Conservation (phyloP, 2,113 vertebrate genomes). For the Amblyornis subalaris region DNA sequence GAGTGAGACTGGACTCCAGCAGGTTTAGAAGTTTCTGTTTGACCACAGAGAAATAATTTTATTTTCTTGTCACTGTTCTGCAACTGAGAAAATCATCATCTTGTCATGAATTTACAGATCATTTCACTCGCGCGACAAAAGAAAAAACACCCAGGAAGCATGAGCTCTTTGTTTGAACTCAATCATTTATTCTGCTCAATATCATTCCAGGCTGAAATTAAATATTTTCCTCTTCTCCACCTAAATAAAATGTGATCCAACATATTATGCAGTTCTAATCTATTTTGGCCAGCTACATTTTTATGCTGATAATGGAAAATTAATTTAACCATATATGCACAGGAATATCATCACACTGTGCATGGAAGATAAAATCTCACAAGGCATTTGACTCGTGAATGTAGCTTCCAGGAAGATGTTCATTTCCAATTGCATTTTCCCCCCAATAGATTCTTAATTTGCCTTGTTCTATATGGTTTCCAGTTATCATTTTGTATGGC, state of each 20-base stretch:
- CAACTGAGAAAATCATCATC: not conserved
- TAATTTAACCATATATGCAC: constrained; percentile 38
- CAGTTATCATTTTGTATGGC: constrained; percentile 45
- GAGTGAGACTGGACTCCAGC: not conserved
- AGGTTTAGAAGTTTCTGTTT: not conserved
- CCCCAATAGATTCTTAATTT: constrained; percentile 60
- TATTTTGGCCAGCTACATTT: constrained; percentile 39
- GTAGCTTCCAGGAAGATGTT: constrained; percentile 42
- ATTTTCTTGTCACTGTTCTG: not conserved
- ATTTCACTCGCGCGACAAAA: not conserved
- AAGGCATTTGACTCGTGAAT: not conserved
- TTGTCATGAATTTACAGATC: not conserved
- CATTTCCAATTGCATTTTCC: constrained; percentile 42
- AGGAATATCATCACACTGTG: constrained; percentile 16
- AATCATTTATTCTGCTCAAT: constrained; percentile 22
- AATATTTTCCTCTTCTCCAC: constrained; percentile 31
- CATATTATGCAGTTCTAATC: constrained; percentile 26
- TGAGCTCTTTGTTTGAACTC: constrained; percentile 30
- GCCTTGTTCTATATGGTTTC: constrained; percentile 61
- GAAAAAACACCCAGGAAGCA: not conserved
- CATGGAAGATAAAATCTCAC: constrained; percentile 33
- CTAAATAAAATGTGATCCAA: constrained; percentile 32
- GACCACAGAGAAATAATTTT: not conserved
- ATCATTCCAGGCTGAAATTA: constrained; percentile 5
- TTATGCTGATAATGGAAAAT: constrained; percentile 45